Evolutionary conservation across 30 jellyfish, hydroid and myxozoan species (phyloP).

Genomic region (Turritopsis dohrnii): DNA sequence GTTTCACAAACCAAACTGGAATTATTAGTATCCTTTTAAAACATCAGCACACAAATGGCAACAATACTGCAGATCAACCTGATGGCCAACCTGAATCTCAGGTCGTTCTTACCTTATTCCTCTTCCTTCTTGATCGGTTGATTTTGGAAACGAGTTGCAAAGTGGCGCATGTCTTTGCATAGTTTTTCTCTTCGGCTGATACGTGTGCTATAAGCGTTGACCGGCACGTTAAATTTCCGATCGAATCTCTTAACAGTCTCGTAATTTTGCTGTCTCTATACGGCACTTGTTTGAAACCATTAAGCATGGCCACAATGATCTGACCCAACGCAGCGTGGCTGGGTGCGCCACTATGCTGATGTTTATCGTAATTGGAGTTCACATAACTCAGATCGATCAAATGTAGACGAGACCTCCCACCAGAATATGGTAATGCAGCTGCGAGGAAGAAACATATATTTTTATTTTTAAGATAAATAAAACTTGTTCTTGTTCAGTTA

Average conservation of each 20-base stretch:
- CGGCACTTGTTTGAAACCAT: constrained; percentile 69
- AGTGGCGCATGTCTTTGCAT: constrained; percentile 59
- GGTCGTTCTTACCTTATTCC: constrained; percentile 50
- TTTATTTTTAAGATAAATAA: too few species aligned
- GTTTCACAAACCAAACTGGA: background rate
- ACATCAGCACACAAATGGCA: too few species aligned
- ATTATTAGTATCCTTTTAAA: too few species aligned
- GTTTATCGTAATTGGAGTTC: constrained; percentile 28
- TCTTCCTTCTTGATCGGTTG: constrained; percentile 72
- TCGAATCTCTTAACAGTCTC: constrained; percentile 80
- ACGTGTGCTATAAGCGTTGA: constrained; percentile 88
- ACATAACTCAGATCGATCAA: constrained; percentile 79
- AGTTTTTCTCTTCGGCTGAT: constrained; percentile 76
- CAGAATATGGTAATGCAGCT: constrained; percentile 43
- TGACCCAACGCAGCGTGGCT: constrained; percentile 85
- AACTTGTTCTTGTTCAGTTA: background rate
- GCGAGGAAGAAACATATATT: too few species aligned
- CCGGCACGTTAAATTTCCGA: constrained; percentile 86
- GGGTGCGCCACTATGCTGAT: constrained; percentile 64
- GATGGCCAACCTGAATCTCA: background rate
- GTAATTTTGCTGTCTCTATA: constrained; percentile 90
- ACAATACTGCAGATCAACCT: too few species aligned
- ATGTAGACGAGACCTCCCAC: constrained; percentile 91
- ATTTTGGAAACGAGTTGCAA: constrained; percentile 74
- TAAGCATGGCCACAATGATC: constrained; percentile 71